These are phyloP conservation scores for Eudemis profundana DNA, from an alignment of 2,888 invertebrate genomes.

Conservation along the genomic window DNA sequence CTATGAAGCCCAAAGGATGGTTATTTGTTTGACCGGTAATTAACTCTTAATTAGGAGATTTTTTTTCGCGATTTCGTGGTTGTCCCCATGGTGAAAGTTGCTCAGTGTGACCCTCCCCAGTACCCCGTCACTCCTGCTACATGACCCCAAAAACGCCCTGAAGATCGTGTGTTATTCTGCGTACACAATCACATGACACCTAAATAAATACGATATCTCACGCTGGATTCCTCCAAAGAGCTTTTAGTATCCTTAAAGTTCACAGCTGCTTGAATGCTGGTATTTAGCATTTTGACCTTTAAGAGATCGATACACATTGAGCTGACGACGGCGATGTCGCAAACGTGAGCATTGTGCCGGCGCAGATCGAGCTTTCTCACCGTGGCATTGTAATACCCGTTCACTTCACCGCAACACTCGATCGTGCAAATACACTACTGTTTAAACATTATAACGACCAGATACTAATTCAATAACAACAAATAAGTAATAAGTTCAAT, in stretches of 20 bases:
- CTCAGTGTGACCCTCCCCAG: no score
- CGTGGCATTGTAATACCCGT: conserved; percentile 74
- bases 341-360: conserved; percentile 64
- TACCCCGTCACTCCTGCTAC: no score
- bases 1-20: no score
- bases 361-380: conserved; percentile 69
- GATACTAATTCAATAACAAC: conserved; percentile 7
- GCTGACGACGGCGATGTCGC: conserved; percentile 67
- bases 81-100: no score
- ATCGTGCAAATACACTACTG: conserved; percentile 23
- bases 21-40: no score
- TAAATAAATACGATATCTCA: background rate
- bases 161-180: no score
- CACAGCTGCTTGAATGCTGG: conserved; percentile 44
- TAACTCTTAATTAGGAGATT: no score
- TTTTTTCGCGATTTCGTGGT: no score
- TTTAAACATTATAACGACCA: conserved; percentile 2
- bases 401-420: conserved; percentile 57
- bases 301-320: conserved; percentile 60
- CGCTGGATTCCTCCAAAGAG: background rate
- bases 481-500: no score
- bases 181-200: no score
- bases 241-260: conserved; percentile 28
- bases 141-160: no score
- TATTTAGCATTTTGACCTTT: conserved; percentile 65